Base-by-base conservation (phyloP, 1,140 invertebrate genomes). In the Matsumurasca onukii region DNA sequence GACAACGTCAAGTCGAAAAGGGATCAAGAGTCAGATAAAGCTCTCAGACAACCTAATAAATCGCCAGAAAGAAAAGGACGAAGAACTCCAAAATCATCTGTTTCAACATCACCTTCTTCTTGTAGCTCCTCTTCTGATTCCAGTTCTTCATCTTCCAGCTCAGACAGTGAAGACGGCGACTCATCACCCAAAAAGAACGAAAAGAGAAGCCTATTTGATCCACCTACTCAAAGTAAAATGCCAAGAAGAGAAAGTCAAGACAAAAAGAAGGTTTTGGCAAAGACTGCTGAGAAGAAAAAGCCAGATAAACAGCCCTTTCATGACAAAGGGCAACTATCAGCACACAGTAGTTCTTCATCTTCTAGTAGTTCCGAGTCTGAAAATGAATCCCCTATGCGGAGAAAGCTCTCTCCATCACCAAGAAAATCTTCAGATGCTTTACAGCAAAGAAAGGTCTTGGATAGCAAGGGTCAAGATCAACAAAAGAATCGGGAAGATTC, bases 241-340 rank as follows among this genome's bases (percentile, higher is more conserved):
- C 29, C 29, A 12, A 31, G 27, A 17, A 27, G 49, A 66, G 65
- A 72, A 49, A 61, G 68, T 52, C 71, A 48, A 15, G 68, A 73
- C 25, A 72, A 74, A 62, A 68, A 70, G 34, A n/a, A n/a, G n/a
- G n/a, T n/a, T n/a, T n/a, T n/a, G n/a, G 15, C 39, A 15, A 73
- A 72, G 61, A n/a, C 67, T 22, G 15, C 62, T n/a, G 68, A 68
- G 34, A 70, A 72, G 70, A 73, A 67, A 51, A 67, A 62, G 48
- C 61, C 63, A 69, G 74, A 77, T 82, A 83, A 78, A n/a, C 82
- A 82, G 82, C 82, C 83, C 82, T 85, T 85, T 85, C 82, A 85
- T 80, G 82, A 85, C 80, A 84, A 83, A 81, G 83, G 82, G 72
- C 72, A 75, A 71, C 73, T 75, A 68, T 78, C 77, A n/a, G 73